Conservation (phyloP, 2,888 invertebrate species). For the Leptopterna dolabrata region DNA sequence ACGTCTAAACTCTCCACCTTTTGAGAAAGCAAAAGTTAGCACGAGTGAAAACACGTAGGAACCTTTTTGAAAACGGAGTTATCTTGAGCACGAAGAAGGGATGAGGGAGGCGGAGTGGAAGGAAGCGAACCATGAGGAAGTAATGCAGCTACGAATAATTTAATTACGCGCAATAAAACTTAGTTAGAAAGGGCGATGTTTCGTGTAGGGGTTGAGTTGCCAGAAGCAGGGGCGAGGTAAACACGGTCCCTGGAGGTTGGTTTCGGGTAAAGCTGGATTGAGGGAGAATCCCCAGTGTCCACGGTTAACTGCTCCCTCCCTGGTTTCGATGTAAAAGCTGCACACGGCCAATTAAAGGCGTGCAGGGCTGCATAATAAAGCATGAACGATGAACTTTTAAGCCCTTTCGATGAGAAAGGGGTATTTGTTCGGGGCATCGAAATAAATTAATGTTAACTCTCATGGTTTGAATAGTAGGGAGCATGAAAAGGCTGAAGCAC, state of each 20-base stretch:
- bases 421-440: too few relatives aligned
- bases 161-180: conserved; percentile 44
- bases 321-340: not conserved
- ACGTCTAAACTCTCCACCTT: not conserved
- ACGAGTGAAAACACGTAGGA: not conserved
- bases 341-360: not conserved
- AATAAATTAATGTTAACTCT: too few relatives aligned
- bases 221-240: not conserved
- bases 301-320: not conserved
- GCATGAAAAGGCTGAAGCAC: too few relatives aligned
- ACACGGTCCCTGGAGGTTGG: not conserved
- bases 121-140: not conserved
- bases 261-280: not conserved
- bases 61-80: not conserved
- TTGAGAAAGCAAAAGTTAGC: not conserved
- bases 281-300: not conserved
- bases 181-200: conserved; percentile 23
- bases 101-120: not conserved
- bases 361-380: not conserved
- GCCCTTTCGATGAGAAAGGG: not conserved
- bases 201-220: not conserved
- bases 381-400: not conserved
- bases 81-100: not conserved
- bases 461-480: too few relatives aligned
- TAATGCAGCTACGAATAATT: conserved; percentile 28